Evolutionary conservation across 2,113 vertebrate genomes (phyloP).

Genomic region (Chloebia gouldiae): DNA sequence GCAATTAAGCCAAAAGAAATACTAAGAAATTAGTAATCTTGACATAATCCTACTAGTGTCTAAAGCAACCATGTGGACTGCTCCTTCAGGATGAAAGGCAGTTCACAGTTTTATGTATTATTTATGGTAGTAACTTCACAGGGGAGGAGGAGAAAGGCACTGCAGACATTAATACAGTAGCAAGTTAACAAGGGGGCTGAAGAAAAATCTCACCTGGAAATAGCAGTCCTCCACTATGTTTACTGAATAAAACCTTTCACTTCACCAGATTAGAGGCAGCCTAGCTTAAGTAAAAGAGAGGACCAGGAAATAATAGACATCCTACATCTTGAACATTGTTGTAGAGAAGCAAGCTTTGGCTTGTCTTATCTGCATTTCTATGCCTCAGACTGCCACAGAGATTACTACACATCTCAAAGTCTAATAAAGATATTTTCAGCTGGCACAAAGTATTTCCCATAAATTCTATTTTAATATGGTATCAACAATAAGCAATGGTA

Average conservation of each 20-base stretch:
- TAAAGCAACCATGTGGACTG: background rate
- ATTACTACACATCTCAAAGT: background rate
- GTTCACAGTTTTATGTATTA: slow-evolving; percentile 1
- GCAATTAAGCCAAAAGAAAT: background rate
- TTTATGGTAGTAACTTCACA: background rate
- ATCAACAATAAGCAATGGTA: background rate
- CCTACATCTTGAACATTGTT: background rate
- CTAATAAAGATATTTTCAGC: background rate
- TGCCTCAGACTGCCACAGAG: background rate
- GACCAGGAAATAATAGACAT: background rate
- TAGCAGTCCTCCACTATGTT: background rate
- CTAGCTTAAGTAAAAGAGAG: background rate
- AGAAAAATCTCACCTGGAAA: background rate
- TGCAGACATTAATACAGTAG: background rate
- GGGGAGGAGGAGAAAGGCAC: background rate
- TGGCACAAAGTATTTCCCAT: background rate
- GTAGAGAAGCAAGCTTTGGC: background rate
- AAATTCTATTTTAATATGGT: background rate
- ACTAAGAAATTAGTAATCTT: background rate
- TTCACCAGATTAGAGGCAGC: background rate
- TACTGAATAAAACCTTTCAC: background rate
- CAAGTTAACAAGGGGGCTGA: background rate
- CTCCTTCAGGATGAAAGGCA: background rate
- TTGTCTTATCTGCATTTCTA: background rate
- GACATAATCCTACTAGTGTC: background rate